Percentiles rank a stretch among this genome's conserved stretches.
phyloP scores from a whole-genome alignment of 2,888 invertebrate species.

The Fragum sueziense region DNA sequence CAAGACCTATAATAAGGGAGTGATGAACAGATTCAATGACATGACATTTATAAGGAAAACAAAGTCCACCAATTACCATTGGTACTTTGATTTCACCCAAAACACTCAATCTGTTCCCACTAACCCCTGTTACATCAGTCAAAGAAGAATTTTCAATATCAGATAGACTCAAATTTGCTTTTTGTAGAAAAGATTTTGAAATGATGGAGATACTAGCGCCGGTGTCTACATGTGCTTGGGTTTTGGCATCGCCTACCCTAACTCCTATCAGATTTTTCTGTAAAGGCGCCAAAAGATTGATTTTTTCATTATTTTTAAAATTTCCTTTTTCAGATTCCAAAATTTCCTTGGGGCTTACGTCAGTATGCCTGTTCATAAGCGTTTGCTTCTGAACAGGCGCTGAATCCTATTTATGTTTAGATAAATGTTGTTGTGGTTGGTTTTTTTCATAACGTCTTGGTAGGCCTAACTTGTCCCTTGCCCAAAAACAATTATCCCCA shows the following conservation, averaged over 20 bases:
- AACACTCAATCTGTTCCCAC: constrained; percentile 22
- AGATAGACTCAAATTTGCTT: neutral
- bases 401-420: neutral
- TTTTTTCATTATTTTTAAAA: neutral
- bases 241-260: constrained; percentile 9
- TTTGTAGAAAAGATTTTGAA: constrained; percentile 34
- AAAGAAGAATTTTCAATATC: neutral
- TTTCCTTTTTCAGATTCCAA: neutral
- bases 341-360: neutral
- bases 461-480: neutral
- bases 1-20: constrained; percentile 36
- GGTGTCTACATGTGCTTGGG: constrained; percentile 32
- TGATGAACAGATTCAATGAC: constrained; percentile 30
- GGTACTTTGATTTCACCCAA: constrained; percentile 27
- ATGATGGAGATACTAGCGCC: constrained; percentile 33
- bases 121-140: constrained; percentile 20
- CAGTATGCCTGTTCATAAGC: neutral
- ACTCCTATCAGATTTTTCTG: constrained; percentile 29
- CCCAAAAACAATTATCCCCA: neutral
- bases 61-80: constrained; percentile 15
- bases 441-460: neutral
- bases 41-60: constrained; percentile 27
- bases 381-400: neutral
- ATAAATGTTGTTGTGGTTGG: neutral
- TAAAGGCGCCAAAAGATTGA: constrained; percentile 25